Conservation (phyloP, 2,113 vertebrate species). For the Fregetta grallaria region DNA sequence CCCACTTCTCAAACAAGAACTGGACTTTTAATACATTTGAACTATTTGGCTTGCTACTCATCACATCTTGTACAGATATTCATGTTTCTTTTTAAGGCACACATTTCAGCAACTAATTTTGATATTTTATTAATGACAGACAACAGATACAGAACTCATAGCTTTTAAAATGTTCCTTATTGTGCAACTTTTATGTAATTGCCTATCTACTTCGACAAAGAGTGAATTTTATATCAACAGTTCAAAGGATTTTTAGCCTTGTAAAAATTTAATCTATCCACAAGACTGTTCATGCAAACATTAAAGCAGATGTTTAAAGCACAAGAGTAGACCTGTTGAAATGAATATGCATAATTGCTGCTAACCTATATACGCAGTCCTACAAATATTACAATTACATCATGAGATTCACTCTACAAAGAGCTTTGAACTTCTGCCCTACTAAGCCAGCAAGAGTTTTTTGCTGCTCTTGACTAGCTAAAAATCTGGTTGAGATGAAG, state of each 20-base stretch:
- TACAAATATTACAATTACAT: slow-evolving; percentile 13
- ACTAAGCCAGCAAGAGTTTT: neutral
- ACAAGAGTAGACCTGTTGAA: slow-evolving; percentile 55
- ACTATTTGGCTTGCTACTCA: neutral
- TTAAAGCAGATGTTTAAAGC: slow-evolving; percentile 43
- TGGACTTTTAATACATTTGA: neutral
- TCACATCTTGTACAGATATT: neutral
- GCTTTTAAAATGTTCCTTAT: neutral
- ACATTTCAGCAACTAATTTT: slow-evolving; percentile 28
- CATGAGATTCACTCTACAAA: neutral
- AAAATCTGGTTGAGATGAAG: neutral
- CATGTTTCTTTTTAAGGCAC: neutral
- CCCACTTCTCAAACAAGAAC: neutral
- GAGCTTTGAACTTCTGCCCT: neutral
- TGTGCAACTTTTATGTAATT: slow-evolving; percentile 21
- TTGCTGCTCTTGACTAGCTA: neutral
- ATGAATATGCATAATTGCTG: slow-evolving; percentile 16
- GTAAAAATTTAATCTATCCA: slow-evolving; percentile 30
- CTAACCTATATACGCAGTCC: neutral
- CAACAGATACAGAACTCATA: neutral
- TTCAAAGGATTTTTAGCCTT: slow-evolving; percentile 37
- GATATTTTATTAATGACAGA: slow-evolving; percentile 18
- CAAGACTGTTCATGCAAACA: slow-evolving; percentile 36
- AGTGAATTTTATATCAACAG: slow-evolving; percentile 24
- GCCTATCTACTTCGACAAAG: slow-evolving; percentile 6